A percentile compares a stretch with the other conserved stretches of the same genome.
These are phyloP conservation scores for Ectropis crepuscularia DNA, from an alignment of 2,888 invertebrate genomes.

Conservation along the genomic window DNA sequence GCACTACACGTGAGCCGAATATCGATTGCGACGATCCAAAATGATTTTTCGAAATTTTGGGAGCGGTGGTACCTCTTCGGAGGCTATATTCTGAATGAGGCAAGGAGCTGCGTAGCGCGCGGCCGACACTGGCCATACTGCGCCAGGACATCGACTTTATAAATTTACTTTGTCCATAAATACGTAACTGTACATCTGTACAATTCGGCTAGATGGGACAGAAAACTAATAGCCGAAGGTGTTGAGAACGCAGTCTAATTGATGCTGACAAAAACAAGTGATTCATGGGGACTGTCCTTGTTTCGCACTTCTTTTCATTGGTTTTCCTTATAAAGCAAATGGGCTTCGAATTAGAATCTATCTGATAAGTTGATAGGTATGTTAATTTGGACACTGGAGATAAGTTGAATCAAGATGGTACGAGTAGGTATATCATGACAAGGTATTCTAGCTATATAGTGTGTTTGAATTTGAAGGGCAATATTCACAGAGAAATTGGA, in stretches of 20 bases:
- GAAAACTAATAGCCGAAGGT: conserved; percentile 27
- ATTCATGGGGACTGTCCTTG: conserved; percentile 21
- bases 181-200: conserved; percentile 80
- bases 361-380: neutral
- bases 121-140: conserved; percentile 43
- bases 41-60: conserved; percentile 72
- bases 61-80: conserved; percentile 70
- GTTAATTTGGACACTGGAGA: neutral
- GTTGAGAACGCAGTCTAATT: conserved; percentile 27
- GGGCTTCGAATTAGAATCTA: neutral
- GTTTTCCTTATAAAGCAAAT: conserved; percentile 3
- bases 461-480: too few relatives aligned
- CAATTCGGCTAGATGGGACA: conserved; percentile 51
- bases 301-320: conserved; percentile 11
- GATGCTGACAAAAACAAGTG: conserved; percentile 32
- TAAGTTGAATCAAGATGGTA: neutral
- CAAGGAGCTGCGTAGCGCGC: conserved; percentile 58
- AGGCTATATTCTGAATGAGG: conserved; percentile 73
- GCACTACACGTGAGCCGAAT: conserved; percentile 72
- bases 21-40: conserved; percentile 61
- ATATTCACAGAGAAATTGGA: too few relatives aligned
- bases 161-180: conserved; percentile 77
- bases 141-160: conserved; percentile 82
- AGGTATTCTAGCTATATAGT: too few relatives aligned
- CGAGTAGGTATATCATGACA: too few relatives aligned